Conservation (phyloP, 2,113 vertebrate species). For the Mixornis gularis region DNA sequence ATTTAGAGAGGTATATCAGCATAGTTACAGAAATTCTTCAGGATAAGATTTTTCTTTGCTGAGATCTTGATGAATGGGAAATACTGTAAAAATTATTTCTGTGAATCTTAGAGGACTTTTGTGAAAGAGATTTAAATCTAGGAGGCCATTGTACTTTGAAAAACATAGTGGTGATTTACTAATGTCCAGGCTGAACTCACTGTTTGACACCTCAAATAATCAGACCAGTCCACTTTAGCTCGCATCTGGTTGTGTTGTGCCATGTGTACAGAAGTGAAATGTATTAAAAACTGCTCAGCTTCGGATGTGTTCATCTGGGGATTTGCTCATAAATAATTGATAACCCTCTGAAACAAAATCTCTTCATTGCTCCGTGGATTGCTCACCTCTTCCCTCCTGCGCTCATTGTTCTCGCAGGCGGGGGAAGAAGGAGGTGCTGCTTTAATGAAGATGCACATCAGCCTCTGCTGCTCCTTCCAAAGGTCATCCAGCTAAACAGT, state of each 20-base stretch:
- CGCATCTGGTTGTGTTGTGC: background rate
- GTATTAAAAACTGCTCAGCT: slow-evolving; percentile 14
- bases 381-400: background rate
- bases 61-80: background rate
- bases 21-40: background rate
- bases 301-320: background rate
- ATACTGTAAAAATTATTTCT: background rate
- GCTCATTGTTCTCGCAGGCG: background rate
- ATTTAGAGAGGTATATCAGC: background rate
- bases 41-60: background rate
- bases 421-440: background rate
- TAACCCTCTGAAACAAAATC: slow-evolving; percentile 29
- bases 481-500: background rate
- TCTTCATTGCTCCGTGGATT: background rate
- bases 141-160: background rate
- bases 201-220: background rate
- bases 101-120: background rate
- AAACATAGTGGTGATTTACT: background rate
- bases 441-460: slow-evolving; percentile 6
- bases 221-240: background rate
- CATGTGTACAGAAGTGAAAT: background rate
- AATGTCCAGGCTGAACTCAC: background rate
- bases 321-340: slow-evolving; percentile 58
- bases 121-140: background rate
- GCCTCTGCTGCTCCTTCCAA: background rate